phyloP scores from a whole-genome alignment of 1,140 invertebrate genomes.

The Lordiphosa clarofinis region DNA sequence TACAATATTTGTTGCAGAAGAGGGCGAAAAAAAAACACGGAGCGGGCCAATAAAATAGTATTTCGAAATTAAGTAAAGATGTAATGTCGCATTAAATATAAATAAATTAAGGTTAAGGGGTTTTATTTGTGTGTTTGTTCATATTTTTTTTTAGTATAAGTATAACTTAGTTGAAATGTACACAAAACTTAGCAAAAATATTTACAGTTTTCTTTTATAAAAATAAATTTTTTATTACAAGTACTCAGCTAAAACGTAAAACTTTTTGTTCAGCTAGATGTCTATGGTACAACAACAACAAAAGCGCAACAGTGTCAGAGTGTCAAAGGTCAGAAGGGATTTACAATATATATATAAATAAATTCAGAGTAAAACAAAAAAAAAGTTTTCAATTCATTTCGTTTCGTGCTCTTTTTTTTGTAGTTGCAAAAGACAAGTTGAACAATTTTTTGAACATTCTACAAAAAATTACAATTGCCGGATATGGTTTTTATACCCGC shows the following conservation, averaged over 20 bases:
- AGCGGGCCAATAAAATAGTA: slow-evolving; percentile 33
- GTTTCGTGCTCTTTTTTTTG: slow-evolving; percentile 29
- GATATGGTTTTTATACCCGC: slow-evolving; percentile 41
- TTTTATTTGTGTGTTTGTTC: too few species aligned
- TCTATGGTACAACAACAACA: slow-evolving; percentile 73
- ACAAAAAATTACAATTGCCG: slow-evolving; percentile 73
- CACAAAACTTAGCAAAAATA: slow-evolving; percentile 12
- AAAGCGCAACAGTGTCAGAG: slow-evolving; percentile 72
- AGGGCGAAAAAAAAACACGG: too few species aligned
- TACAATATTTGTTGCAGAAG: background rate
- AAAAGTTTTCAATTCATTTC: background rate
- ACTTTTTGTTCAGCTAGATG: slow-evolving; percentile 42
- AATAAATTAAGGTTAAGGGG: slow-evolving; percentile 10
- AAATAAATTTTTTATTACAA: slow-evolving; percentile 48
- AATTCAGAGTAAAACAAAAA: slow-evolving; percentile 4
- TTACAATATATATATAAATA: slow-evolving; percentile 1
- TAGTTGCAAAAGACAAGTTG: slow-evolving; percentile 44
- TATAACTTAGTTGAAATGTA: slow-evolving; percentile 8
- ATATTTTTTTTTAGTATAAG: too few species aligned
- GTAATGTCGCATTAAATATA: slow-evolving; percentile 22
- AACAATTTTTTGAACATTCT: slow-evolving; percentile 16
- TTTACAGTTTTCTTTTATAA: slow-evolving; percentile 8
- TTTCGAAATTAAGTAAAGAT: slow-evolving; percentile 61
- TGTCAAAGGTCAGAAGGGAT: slow-evolving; percentile 46
- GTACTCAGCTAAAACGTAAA: slow-evolving; percentile 45